phyloP scores from a whole-genome alignment of 92 coral and sea anemone species.

The Bergia sp. region DNA sequence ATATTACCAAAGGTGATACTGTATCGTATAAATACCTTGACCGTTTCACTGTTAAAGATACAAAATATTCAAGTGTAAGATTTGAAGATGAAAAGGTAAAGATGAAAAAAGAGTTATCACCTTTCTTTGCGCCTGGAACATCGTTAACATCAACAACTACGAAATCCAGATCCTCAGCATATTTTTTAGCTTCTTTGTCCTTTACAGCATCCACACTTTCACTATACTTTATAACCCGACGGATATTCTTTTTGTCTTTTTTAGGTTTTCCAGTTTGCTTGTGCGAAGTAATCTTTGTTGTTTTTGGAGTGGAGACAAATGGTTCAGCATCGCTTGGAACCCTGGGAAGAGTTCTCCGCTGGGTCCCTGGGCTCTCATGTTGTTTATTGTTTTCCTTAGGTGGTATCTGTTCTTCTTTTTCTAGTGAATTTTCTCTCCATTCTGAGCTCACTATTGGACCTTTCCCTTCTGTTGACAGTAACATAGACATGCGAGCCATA shows the following conservation, averaged over 20 bases:
- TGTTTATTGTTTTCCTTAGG: not conserved
- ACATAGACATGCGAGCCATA: conserved; percentile 66
- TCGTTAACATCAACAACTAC: conserved; percentile 68
- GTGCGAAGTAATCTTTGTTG: conserved; percentile 73
- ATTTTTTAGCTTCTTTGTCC: conserved; percentile 44
- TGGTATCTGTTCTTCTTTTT: conserved; percentile 22
- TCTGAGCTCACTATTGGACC: conserved; percentile 32
- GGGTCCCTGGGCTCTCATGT: conserved; percentile 61
- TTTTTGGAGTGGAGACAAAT: conserved; percentile 74
- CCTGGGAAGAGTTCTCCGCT: conserved; percentile 72
- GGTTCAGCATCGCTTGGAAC: conserved; percentile 73
- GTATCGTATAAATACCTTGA: not conserved
- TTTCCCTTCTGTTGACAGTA: conserved; percentile 69
- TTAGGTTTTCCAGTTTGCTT: conserved; percentile 65
- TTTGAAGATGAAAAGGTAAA: not conserved
- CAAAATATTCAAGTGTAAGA: no score
- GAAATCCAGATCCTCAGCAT: conserved; percentile 67
- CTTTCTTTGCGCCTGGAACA: conserved; percentile 50
- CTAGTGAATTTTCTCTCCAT: conserved; percentile 15
- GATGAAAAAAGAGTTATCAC: conserved; percentile 24
- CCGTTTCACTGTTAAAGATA: not conserved
- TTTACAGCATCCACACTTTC: conserved; percentile 2
- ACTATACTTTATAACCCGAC: conserved; percentile 25
- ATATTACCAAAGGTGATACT: no score
- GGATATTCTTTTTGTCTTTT: conserved; percentile 40